Evolutionary conservation across 2,113 vertebrate species (phyloP), one percentile per base, ranked within the genome.

Genomic region (Colinus virginianus): DNA sequence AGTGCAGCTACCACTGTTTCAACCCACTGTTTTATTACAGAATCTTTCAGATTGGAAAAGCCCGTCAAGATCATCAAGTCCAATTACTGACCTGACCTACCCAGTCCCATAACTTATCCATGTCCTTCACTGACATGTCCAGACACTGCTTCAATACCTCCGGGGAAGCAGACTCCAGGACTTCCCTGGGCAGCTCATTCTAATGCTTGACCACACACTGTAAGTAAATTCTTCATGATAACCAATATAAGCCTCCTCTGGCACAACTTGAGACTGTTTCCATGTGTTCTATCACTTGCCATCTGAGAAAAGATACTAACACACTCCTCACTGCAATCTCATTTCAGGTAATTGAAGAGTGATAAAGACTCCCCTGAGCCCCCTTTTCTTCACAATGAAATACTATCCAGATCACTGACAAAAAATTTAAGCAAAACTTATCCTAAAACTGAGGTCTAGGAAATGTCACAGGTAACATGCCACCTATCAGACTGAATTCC

Each of bases 1-100:
- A 0, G 0, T 8, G 11, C 85, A 49, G 30, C 51, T 42, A 85
- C 3, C 45, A 48, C 17, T 77, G 23, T 13, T 66, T 55, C n/a
- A 78, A 28, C 6, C 2, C 1, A 36, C 43, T 15, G 6, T 79
- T 58, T 58, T 9, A 0, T 28, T 26, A 63, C 7, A 28, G 25
- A 63, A 63, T 19, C 38, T 15, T 63, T 40, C 19, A 28, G 16
- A 36, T 19, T 63, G 61, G 16, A 63, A 63, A 28, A 63, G 38
- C 23, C 17, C 38, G 40, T 40, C 38, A 28, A 19, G 61, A 40
- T 40, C 38, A 40, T 40, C 38, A 19, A 63, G 38, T 63, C 38
- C 61, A 40, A 63, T 38, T 38, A 28, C 18, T 10, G 40, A 63
- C 11, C 9, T 40, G 61, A 63, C 36, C 61, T 28, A 63, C 36